Evolutionary conservation across 2,888 invertebrate genomes (phyloP).

Genomic region (Lagria hirta): DNA sequence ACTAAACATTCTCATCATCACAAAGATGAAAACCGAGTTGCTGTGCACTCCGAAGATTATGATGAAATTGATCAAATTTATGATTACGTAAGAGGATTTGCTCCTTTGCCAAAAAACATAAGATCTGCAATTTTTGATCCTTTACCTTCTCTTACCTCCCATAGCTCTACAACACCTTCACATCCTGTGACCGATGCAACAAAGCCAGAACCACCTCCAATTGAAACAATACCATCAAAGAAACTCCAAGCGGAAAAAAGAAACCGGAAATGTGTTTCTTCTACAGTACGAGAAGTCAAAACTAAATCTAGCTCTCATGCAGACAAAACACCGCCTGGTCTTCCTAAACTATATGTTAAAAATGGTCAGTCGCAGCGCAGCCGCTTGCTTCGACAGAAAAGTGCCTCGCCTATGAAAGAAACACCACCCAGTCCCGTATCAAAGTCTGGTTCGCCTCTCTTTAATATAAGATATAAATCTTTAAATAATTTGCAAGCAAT

Average conservation of each 20-base stretch:
- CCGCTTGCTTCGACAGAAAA: constrained; percentile 70
- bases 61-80: constrained; percentile 97
- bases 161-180: constrained; percentile 51
- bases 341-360: constrained; percentile 79
- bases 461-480: constrained; percentile 73
- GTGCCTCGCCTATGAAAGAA: constrained; percentile 72
- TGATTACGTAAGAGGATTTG: constrained; percentile 91
- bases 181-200: constrained; percentile 50
- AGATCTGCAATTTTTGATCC: constrained; percentile 64
- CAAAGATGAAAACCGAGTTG: constrained; percentile 64
- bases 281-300: constrained; percentile 55
- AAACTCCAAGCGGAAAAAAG: constrained; percentile 74
- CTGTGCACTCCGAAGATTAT: constrained; percentile 74
- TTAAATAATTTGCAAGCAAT: constrained; percentile 72
- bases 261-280: constrained; percentile 67
- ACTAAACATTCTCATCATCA: constrained; percentile 56
- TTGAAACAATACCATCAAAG: constrained; percentile 87
- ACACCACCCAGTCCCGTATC: constrained; percentile 65
- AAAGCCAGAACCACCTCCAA: constrained; percentile 87
- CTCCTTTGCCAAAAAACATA: constrained; percentile 82
- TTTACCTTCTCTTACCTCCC: constrained; percentile 54
- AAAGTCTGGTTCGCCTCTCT: constrained; percentile 74
- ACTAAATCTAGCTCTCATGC: constrained; percentile 36
- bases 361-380: constrained; percentile 68
- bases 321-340: constrained; percentile 55